phyloP scores from a whole-genome alignment of 2,888 invertebrate genomes.

The Ormyrus nitidulus region DNA sequence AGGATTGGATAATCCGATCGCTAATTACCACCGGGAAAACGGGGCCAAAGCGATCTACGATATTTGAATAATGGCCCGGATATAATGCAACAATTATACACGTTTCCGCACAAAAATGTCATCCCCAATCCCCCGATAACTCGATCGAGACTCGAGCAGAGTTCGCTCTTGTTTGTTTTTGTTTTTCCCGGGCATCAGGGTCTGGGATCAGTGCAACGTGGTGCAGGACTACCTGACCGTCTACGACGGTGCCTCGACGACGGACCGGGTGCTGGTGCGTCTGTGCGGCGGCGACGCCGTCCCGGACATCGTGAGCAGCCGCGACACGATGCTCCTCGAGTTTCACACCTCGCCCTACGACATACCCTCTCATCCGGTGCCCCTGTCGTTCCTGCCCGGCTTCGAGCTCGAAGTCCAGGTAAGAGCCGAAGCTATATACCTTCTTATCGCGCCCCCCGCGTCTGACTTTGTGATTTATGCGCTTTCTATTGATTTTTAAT shows the following conservation, averaged over 20 bases:
- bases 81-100: no score
- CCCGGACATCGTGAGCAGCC: slow-evolving; percentile 87
- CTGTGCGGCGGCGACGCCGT: slow-evolving; percentile 90
- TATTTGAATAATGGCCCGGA: no score
- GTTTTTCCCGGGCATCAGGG: slow-evolving; percentile 75
- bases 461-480: no score
- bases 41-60: no score
- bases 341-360: slow-evolving; percentile 89
- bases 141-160: no score
- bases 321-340: slow-evolving; percentile 86
- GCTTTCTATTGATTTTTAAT: no score
- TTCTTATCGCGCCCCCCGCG: no score
- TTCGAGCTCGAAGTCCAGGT: slow-evolving; percentile 90
- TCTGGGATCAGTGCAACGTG: slow-evolving; percentile 89
- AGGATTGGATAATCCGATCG: no score
- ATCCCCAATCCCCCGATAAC: no score
- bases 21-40: no score
- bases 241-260: slow-evolving; percentile 85
- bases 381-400: slow-evolving; percentile 86
- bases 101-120: no score
- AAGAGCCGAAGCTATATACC: slow-evolving; percentile 58
- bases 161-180: no score
- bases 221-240: slow-evolving; percentile 89
- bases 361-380: slow-evolving; percentile 88
- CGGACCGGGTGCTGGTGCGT: slow-evolving; percentile 85